Percentiles rank a stretch among this genome's conserved stretches.
Conservation (phyloP, 2,888 invertebrate species). For the Aleiodes testaceus region DNA sequence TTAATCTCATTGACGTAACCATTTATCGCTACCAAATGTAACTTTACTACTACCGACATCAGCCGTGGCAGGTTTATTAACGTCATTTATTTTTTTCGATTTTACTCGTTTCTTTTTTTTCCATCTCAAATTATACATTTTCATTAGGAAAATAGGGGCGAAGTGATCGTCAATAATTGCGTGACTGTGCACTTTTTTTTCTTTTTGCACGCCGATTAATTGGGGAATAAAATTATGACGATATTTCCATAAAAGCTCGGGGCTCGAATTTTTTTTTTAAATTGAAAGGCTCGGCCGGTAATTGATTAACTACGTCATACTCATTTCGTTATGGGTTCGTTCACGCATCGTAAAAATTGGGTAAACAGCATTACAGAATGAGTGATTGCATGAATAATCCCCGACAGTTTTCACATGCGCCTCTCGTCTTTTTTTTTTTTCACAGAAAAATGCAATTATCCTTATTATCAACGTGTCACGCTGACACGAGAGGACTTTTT, state of each 20-base stretch:
- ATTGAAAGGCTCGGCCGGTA: background rate
- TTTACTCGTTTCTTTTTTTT: too few relatives aligned
- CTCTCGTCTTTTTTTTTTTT: background rate
- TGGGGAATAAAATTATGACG: background rate
- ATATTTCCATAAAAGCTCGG: background rate
- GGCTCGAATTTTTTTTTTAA: background rate
- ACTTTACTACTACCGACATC: constrained; percentile 64
- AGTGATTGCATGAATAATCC: background rate
- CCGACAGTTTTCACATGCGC: constrained; percentile 1
- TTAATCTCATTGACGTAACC: constrained; percentile 64
- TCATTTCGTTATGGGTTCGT: constrained; percentile 1
- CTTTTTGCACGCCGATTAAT: too few relatives aligned
- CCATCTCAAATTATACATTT: background rate
- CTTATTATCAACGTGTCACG: background rate
- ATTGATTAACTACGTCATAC: constrained; percentile 19
- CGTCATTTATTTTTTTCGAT: constrained; percentile 20
- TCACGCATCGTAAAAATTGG: constrained; percentile 13
- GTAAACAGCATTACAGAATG: background rate
- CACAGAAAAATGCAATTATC: constrained; percentile 7
- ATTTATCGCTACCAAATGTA: constrained; percentile 75
- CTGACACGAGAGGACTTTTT: constrained; percentile 1
- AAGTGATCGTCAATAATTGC: too few relatives aligned
- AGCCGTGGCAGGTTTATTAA: constrained; percentile 1
- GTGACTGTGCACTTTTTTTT: too few relatives aligned
- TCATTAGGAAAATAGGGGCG: background rate